A percentile compares a stretch with the other conserved stretches of the same genome.
Evolutionary conservation across 2,797 vertebrate genomes (phyloP).

Genomic region (Pagetopsis macropterus): DNA sequence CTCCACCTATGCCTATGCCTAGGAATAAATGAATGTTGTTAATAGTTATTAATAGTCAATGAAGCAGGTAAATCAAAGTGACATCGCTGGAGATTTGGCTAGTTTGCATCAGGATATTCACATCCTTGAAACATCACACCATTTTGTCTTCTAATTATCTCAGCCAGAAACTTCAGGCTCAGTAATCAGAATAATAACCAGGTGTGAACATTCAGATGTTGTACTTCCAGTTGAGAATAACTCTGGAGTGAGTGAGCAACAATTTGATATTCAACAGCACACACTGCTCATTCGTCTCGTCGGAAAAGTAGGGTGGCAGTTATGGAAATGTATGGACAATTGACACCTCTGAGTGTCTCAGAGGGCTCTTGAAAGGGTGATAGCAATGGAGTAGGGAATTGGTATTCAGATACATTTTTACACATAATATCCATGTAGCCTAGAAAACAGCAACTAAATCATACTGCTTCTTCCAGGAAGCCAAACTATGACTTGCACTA

Average conservation of each 20-base stretch:
- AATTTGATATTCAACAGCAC: conserved; percentile 17
- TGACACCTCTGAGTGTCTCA: conserved; percentile 9
- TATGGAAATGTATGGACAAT: conserved; percentile 30
- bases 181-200: neutral
- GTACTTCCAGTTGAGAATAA: neutral
- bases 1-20: no score
- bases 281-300: neutral
- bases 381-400: neutral
- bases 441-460: neutral
- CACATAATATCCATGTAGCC: neutral
- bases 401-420: conserved; percentile 20
- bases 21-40: neutral
- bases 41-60: no score
- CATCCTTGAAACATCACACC: neutral
- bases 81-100: no score
- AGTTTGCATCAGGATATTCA: neutral
- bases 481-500: neutral
- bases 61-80: no score
- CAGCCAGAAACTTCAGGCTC: neutral
- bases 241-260: neutral
- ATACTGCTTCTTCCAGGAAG: neutral
- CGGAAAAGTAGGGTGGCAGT: conserved; percentile 7
- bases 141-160: neutral
- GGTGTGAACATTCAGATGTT: neutral
- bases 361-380: conserved; percentile 16